Evolutionary conservation across 1,140 invertebrate genomes (phyloP).

Genomic region (Gonioctena quinquepunctata): DNA sequence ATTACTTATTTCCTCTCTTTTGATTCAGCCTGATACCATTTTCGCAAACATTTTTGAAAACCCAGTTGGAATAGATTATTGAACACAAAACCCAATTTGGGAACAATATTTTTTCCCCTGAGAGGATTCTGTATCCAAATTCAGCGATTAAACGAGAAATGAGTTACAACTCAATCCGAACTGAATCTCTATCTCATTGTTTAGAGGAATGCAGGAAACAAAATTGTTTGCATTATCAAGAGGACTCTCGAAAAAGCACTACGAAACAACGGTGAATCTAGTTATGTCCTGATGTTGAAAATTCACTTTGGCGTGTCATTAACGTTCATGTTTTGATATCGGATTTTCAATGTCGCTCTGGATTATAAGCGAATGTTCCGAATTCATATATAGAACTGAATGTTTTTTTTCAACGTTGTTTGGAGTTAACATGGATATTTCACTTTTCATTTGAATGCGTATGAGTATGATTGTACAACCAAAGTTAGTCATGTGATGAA

Average conservation of each 20-base stretch:
- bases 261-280: background rate
- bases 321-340: background rate
- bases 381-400: background rate
- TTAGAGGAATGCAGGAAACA: background rate
- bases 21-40: too few species aligned
- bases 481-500: too few species aligned
- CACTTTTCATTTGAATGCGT: too few species aligned
- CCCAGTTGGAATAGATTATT: too few species aligned
- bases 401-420: too few species aligned
- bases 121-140: background rate
- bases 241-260: background rate
- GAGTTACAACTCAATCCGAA: background rate
- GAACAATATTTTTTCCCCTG: background rate
- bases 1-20: too few species aligned
- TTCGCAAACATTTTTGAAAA: too few species aligned
- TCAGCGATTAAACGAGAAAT: background rate
- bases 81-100: background rate
- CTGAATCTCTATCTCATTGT: background rate
- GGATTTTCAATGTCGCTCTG: background rate
- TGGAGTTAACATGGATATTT: too few species aligned
- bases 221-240: background rate
- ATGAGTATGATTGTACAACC: too few species aligned
- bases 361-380: background rate
- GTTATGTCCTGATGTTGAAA: background rate
- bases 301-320: background rate